Conservation (phyloP, 1,140 invertebrate species). For the Tetranychus cinnabarinus region DNA sequence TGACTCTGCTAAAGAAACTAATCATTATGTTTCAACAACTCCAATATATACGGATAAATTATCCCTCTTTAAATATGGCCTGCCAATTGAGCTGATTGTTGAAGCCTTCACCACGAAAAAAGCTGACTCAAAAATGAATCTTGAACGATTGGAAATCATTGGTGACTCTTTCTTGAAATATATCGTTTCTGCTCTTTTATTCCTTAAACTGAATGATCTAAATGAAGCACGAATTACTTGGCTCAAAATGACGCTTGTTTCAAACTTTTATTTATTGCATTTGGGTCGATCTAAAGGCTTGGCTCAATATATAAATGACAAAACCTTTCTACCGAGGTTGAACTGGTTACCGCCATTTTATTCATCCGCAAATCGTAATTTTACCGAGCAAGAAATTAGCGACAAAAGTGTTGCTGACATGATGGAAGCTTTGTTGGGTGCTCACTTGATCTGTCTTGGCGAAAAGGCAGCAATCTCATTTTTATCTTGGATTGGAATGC, state of each 20-base stretch:
- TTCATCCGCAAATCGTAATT: slow-evolving; percentile 9
- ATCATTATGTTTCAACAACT: too few species aligned
- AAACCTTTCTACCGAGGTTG: slow-evolving; percentile 34
- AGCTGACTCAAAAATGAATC: slow-evolving; percentile 28
- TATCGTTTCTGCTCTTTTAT: slow-evolving; percentile 41
- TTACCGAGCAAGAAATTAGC: slow-evolving; percentile 26
- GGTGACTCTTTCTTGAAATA: slow-evolving; percentile 76
- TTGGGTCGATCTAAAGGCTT: slow-evolving; percentile 28
- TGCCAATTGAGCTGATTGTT: too few species aligned
- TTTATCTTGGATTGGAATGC: slow-evolving; percentile 40
- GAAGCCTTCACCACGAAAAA: too few species aligned
- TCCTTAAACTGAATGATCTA: slow-evolving; percentile 18
- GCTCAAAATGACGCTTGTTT: slow-evolving; percentile 28
- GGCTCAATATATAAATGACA: slow-evolving; percentile 26
- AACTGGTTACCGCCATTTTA: slow-evolving; percentile 43
- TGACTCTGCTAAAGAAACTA: too few species aligned
- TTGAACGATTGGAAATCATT: slow-evolving; percentile 58
- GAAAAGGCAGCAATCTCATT: slow-evolving; percentile 31
- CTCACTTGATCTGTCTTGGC: slow-evolving; percentile 34
- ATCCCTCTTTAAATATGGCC: too few species aligned
- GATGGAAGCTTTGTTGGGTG: slow-evolving; percentile 59
- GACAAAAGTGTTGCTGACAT: slow-evolving; percentile 49
- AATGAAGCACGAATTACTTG: too few species aligned
- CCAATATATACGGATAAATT: too few species aligned
- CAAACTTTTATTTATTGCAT: slow-evolving; percentile 53